Percentiles rank a stretch among this genome's conserved stretches.
Evolutionary conservation across 1,140 invertebrate species (phyloP).

Genomic region (Periplaneta americana): DNA sequence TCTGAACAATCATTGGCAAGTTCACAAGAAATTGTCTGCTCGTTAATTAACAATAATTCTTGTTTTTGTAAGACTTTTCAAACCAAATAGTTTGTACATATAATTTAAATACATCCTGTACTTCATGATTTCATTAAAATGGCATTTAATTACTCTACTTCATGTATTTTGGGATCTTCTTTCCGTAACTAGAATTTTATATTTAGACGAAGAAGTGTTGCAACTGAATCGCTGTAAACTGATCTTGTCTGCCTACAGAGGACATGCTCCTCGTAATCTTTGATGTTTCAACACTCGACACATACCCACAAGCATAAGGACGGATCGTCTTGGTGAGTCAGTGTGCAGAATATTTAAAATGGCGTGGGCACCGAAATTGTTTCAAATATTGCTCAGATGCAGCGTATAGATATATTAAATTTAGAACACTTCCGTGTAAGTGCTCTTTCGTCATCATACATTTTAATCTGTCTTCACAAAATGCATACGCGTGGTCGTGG

Average conservation of each 20-base stretch:
- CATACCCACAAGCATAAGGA: not conserved
- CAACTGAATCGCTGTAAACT: not conserved
- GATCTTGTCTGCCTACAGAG: not conserved
- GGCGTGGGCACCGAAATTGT: not conserved
- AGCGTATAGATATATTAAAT: not conserved
- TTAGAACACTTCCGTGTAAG: not conserved
- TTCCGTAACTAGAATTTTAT: too few species aligned
- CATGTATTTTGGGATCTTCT: too few species aligned
- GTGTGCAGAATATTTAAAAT: not conserved
- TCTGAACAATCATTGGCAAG: too few species aligned
- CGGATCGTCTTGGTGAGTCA: not conserved
- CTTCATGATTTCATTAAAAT: too few species aligned
- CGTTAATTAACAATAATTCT: not conserved
- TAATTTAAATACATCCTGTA: too few species aligned
- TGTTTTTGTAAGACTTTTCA: too few species aligned
- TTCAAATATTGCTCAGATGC: not conserved
- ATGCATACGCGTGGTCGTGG: too few species aligned
- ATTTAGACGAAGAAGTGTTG: not conserved
- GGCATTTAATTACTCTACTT: too few species aligned
- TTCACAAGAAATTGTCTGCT: too few species aligned
- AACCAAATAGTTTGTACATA: too few species aligned
- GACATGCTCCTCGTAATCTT: not conserved
- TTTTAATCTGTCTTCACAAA: too few species aligned
- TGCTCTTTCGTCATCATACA: too few species aligned
- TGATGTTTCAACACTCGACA: not conserved